Conservation (phyloP, 2,888 invertebrate genomes). For the Agrotis clavis region DNA sequence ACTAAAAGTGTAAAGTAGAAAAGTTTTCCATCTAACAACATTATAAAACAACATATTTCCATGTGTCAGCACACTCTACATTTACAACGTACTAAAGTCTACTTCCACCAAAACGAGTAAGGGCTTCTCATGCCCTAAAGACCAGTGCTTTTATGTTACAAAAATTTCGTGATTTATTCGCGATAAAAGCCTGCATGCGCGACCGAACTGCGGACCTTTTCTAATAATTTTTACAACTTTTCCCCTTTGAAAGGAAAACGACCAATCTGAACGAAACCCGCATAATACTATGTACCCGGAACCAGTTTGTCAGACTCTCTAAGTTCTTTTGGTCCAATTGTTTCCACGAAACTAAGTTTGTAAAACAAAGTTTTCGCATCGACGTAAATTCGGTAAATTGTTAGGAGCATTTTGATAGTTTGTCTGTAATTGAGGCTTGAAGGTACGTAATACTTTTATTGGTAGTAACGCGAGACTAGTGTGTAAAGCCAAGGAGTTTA, state of each 20-base stretch:
- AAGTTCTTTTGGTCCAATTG: conserved; percentile 32
- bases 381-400: conserved; percentile 47
- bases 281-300: conserved; percentile 44
- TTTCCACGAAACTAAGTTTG: conserved; percentile 44
- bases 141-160: conserved; percentile 48
- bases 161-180: conserved; percentile 59
- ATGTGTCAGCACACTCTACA: conserved; percentile 30
- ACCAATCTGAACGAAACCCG: conserved; percentile 33
- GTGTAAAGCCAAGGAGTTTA: conserved; percentile 11
- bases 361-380: conserved; percentile 45
- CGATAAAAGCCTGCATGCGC: conserved; percentile 57
- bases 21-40: not conserved
- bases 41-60: conserved; percentile 18
- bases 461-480: not conserved
- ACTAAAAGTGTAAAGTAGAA: conserved; percentile 6
- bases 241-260: conserved; percentile 42
- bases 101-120: conserved; percentile 24
- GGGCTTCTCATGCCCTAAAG: conserved; percentile 19
- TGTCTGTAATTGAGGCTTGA: conserved; percentile 20
- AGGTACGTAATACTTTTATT: conserved; percentile 9
- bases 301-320: conserved; percentile 36
- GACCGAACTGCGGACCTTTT: conserved; percentile 42
- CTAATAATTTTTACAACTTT: conserved; percentile 53
- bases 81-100: conserved; percentile 43
- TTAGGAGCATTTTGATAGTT: conserved; percentile 46